Evolutionary conservation across 1,140 invertebrate genomes (phyloP), one percentile per base, ranked within the genome.

Genomic region (Neelides sp.): DNA sequence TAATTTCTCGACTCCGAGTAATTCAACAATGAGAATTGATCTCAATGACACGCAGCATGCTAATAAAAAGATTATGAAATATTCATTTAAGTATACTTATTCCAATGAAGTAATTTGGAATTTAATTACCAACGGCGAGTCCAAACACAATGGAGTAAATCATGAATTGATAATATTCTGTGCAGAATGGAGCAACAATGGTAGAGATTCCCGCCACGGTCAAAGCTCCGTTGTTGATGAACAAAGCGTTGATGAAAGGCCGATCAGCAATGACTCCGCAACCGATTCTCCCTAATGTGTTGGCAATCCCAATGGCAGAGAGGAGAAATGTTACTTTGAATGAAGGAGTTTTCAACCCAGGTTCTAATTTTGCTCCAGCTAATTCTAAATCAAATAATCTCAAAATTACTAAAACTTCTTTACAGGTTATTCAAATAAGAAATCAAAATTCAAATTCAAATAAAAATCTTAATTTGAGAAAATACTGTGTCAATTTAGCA

Each of bases 1-100:
- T 23, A 95, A 68, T 60, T 83, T 84, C 59, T 94, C 87, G 54
- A 94, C 68, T 0, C 90, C 92, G 52, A 96, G 73, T 30, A 96
- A 74, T 57, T 98, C 91, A 3, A 95, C 91, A 1, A 86, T 79
- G 23, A 98, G 73, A 27, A 97, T 85, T 1, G 93, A 93, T 52
- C 92, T 77, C 17, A 97, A 70, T 1, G 92, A 90, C 13, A 91
- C 86, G 62, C 88, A 90, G 54, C 81, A 85, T 23, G 86, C 85
- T 86, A 70, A 24, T 73, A 73, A 51, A 40, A 58, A 50, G 54
- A 13, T n/a, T n/a, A n/a, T n/a, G 30, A 32, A 8, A 32, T n/a
- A n/a, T n/a, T n/a, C 7, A 8, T 32, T 8, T n/a, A 8, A 32
- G n/a, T 32, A 32, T 8, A 32, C 7, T 32, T 8, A 7, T 8